Base-by-base conservation (phyloP, 2,797 vertebrate genomes). In the Bryconaethiops microstoma region DNA sequence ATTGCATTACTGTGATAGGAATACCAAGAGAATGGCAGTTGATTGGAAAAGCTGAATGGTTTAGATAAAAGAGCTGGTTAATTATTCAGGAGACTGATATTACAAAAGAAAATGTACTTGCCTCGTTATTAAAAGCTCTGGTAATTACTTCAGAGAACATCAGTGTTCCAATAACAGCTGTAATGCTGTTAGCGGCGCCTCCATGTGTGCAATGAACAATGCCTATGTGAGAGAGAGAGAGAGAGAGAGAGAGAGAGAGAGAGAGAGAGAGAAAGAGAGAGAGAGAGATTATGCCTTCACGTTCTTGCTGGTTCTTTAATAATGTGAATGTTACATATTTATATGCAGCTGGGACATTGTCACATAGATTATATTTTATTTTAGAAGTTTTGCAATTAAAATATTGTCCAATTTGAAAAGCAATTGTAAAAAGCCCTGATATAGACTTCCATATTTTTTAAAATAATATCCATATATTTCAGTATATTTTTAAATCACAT, bases 41-140 rank as follows among this genome's bases (percentile, higher is more conserved):
- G 52, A 57, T 74, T 65, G 85, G 54, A 68, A 85, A 88, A 88
- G 77, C 74, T 80, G 76, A 23, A 65, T 72, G 76, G 81, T 86
- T 85, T 84, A 21, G 16, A 83, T 79, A 84, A 92, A 91, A 86
- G 87, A 90, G 88, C 89, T 91, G 91, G 88, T 95, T 90, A 94
- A 95, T 95, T 93, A 95, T 95, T 95, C 91, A 95, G 85, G 82
- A 92, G 68, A 82, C 79, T 68, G 87, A 93, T 91, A 94, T 95
- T 93, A 94, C 81, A 94, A 94, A 92, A 90, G 89, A 74, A 87
- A 86, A 89, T 92, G 92, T 88, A 82, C 88, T 50, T 77, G 84
- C 76, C 14, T 69, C 57, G 87, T 94, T 95, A 94, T 94, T 94
- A 93, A 92, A 93, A 92, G 90, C 69, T 78, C n/a, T 85, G 82